A percentile compares a stretch with the other conserved stretches of the same genome.
Conservation (phyloP, 2,797 vertebrate species). For the Acrocephalus scirpaceus region DNA sequence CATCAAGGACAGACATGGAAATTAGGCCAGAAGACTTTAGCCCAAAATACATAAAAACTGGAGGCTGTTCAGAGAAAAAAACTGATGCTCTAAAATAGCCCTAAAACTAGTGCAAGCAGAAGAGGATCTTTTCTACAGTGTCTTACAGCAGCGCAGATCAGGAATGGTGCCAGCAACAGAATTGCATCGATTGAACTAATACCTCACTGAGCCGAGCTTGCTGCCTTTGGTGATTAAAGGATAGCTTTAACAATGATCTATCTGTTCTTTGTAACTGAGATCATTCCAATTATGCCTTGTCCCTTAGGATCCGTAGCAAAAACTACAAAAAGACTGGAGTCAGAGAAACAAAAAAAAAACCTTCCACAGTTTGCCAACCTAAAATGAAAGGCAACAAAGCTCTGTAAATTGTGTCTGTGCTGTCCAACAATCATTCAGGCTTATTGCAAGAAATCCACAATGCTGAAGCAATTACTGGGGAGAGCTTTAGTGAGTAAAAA, state of each 20-base stretch:
- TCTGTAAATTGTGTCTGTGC: constrained; percentile 10
- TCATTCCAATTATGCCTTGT: not conserved
- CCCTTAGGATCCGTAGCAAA: constrained; percentile 4
- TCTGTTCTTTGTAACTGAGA: constrained; percentile 8
- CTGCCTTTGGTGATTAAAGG: constrained; percentile 18
- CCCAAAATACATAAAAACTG: constrained; percentile 17
- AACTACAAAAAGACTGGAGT: not conserved
- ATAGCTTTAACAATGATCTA: not conserved
- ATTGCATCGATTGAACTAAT: not conserved
- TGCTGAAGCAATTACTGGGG: constrained; percentile 30
- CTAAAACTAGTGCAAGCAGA: not conserved
- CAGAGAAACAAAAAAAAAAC: not conserved
- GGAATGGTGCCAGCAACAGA: constrained; percentile 1
- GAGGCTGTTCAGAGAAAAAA: constrained; percentile 15
- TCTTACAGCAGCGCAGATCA: not conserved
- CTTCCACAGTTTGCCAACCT: not conserved
- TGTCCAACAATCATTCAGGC: not conserved
- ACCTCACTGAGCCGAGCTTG: not conserved
- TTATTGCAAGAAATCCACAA: not conserved
- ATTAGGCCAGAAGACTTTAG: constrained; percentile 43
- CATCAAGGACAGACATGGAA: not conserved
- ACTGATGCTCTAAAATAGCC: constrained; percentile 20
- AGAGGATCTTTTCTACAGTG: not conserved
- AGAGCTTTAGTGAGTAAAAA: constrained; percentile 13
- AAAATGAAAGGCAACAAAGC: not conserved